Evolutionary conservation across 2,888 invertebrate genomes (phyloP).

Genomic region (Acanthoscelides obtectus): DNA sequence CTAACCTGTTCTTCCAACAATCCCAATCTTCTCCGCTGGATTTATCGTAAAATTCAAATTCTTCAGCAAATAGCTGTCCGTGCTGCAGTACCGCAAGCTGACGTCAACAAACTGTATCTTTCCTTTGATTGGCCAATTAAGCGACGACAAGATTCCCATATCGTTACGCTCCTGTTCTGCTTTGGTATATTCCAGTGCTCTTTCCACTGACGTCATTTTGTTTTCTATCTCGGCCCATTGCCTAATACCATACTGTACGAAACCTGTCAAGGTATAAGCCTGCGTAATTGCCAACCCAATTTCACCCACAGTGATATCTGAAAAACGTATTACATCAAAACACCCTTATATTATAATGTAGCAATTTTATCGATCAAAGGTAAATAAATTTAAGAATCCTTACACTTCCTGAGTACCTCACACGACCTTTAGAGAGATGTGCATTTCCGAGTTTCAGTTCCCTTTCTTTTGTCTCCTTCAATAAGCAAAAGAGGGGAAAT

Average conservation of each 20-base stretch:
- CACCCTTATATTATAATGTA: too few relatives aligned
- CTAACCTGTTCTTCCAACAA: constrained; percentile 69
- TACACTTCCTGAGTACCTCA: too few relatives aligned
- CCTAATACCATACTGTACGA: constrained; percentile 59
- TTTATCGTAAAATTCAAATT: constrained; percentile 48
- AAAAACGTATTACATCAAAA: too few relatives aligned
- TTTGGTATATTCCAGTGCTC: constrained; percentile 54
- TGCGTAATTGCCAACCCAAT: constrained; percentile 78
- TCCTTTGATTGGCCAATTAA: constrained; percentile 58
- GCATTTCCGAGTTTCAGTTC: too few relatives aligned
- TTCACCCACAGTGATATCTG: constrained; percentile 41
- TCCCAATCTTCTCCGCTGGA: constrained; percentile 51
- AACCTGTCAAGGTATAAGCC: constrained; percentile 70
- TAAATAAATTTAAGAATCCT: too few relatives aligned
- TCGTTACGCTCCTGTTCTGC: constrained; percentile 43
- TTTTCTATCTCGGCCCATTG: constrained; percentile 80
- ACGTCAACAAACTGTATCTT: constrained; percentile 55
- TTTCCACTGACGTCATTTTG: constrained; percentile 86
- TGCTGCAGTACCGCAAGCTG: constrained; percentile 64
- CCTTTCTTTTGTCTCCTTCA: too few relatives aligned
- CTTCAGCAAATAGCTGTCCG: constrained; percentile 55
- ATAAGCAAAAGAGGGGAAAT: too few relatives aligned
- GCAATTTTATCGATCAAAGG: too few relatives aligned
- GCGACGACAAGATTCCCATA: constrained; percentile 50
- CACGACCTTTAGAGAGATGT: too few relatives aligned